phyloP scores from a whole-genome alignment of 2,888 invertebrate species.

The Hydrotaea cyrtoneurina region DNA sequence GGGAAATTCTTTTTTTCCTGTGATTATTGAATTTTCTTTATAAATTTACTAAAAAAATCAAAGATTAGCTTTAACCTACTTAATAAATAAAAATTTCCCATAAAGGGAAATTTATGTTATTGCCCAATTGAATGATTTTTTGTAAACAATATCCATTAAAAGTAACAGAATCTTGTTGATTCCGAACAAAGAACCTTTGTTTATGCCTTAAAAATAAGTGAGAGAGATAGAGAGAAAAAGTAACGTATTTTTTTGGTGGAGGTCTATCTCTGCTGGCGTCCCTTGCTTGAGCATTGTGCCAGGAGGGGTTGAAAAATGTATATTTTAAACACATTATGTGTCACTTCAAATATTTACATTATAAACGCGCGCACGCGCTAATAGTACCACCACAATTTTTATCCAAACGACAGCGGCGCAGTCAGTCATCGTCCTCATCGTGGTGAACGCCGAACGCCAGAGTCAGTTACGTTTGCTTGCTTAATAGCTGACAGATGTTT shows the following conservation, averaged over 20 bases:
- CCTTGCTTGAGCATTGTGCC: not conserved
- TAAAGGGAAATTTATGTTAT: not conserved
- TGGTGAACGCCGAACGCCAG: conserved; percentile 30
- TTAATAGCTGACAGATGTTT: conserved; percentile 79
- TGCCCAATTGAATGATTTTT: too few relatives aligned
- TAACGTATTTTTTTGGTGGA: conserved; percentile 62
- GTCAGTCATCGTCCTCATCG: not conserved
- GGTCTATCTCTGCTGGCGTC: not conserved
- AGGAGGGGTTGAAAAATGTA: conserved; percentile 53
- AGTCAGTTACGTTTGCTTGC: conserved; percentile 67
- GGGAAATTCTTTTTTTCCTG: not conserved
- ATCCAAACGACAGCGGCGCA: conserved; percentile 7
- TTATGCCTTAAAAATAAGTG: too few relatives aligned
- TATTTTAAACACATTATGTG: conserved; percentile 56
- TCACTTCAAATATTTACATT: conserved; percentile 67
- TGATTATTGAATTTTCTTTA: not conserved
- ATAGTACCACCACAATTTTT: conserved; percentile 56
- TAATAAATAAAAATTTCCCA: not conserved
- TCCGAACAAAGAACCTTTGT: too few relatives aligned
- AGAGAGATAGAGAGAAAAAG: conserved; percentile 55
- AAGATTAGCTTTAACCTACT: not conserved
- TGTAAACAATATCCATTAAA: too few relatives aligned
- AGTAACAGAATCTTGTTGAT: too few relatives aligned
- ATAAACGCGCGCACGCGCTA: conserved; percentile 65
- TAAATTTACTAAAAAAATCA: not conserved